A percentile compares a stretch with the other conserved stretches of the same genome.
Conservation (phyloP, 2,113 vertebrate genomes). For the Pantherophis guttatus region DNA sequence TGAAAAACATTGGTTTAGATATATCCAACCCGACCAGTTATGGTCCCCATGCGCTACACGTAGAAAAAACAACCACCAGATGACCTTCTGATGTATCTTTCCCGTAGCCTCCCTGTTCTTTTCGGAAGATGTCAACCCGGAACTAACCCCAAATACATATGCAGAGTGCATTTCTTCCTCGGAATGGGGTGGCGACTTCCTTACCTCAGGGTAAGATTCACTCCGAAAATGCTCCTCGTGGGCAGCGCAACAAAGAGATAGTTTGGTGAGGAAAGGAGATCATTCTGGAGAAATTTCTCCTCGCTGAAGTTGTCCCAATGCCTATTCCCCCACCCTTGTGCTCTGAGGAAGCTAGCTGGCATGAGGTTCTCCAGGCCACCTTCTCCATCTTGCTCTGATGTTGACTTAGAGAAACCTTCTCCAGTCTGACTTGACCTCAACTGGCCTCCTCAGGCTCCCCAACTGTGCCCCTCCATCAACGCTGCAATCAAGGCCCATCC, state of each 20-base stretch:
- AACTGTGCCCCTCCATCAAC: background rate
- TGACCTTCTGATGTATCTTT: background rate
- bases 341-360: background rate
- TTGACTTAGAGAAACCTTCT: background rate
- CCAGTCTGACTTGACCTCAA: background rate
- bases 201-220: slow-evolving; percentile 76
- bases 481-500: background rate
- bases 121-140: background rate
- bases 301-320: no score
- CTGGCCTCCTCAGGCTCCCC: background rate
- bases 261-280: slow-evolving; percentile 13
- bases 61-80: background rate
- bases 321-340: background rate
- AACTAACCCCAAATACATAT: background rate
- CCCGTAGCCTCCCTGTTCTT: background rate
- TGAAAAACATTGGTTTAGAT: background rate
- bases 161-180: background rate
- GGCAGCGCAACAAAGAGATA: slow-evolving; percentile 48
- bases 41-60: no score
- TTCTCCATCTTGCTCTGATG: background rate
- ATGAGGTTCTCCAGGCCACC: background rate
- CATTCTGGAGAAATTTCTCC: background rate
- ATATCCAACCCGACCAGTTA: background rate
- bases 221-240: slow-evolving; percentile 72
- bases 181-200: background rate